Evolutionary conservation across 1,140 invertebrate genomes (phyloP), one percentile per base, ranked within the genome.

Genomic region (Phymastichus coffea): DNA sequence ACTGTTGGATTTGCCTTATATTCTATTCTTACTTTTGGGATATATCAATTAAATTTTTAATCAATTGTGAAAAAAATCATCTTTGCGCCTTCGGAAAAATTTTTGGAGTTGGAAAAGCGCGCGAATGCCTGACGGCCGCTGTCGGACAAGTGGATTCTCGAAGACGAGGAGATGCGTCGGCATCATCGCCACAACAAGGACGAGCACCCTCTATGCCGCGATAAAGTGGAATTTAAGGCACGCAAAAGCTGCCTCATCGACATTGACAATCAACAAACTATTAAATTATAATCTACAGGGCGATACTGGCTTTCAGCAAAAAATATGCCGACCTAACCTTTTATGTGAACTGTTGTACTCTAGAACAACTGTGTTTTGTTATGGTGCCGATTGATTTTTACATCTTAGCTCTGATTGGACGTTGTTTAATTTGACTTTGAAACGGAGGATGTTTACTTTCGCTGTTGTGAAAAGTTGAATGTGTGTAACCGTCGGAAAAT

Each of bases 91-190:
- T 41, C 37, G n/a, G n/a, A n/a, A n/a, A n/a, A n/a, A n/a, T n/a
- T n/a, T n/a, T n/a, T n/a, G n/a, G n/a, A n/a, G n/a, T n/a, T n/a
- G n/a, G n/a, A n/a, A n/a, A n/a, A n/a, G n/a, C 15, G 7, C 3
- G 47, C 23, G 47, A 17, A 49, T 22, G 26, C 2, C 9, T 22
- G 2, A 17, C 20, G 33, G n/a, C 46, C 20, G 46, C 46, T 33
- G 46, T 33, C 26, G 9, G 20, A 33, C 4, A n/a, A 25, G 25
- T 9, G 15, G 9, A 53, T 20, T 17, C 12, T n/a, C 40, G 28
- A 8, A 26, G 28, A 15, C 14, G 47, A 30, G 52, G 40, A 43
- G 19, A 54, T 54, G 51, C 51, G 37, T 53, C 51, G 51, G 25
- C 38, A 28, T n/a, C n/a, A n/a, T n/a, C n/a, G n/a, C n/a, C n/a